These are phyloP conservation scores for Festucalex cinctus DNA, from an alignment of 2,113 vertebrate genomes.

Conservation along the genomic window DNA sequence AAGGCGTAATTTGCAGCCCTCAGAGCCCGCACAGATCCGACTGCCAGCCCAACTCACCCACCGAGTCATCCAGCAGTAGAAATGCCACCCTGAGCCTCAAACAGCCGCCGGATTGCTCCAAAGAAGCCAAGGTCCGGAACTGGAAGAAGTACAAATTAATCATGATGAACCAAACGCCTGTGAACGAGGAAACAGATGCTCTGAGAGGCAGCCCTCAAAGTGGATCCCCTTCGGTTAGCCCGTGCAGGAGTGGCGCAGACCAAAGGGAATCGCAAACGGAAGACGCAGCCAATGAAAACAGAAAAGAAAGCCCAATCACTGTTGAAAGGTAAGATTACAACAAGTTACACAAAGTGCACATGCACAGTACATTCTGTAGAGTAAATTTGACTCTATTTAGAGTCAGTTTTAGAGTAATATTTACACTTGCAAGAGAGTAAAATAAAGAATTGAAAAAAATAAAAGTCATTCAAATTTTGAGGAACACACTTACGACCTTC, in stretches of 20 bases:
- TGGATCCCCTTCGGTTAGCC: constrained; percentile 53
- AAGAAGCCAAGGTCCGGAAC: constrained; percentile 86
- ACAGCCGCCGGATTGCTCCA: constrained; percentile 71
- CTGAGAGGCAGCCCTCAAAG: constrained; percentile 61
- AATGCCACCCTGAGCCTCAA: constrained; percentile 79
- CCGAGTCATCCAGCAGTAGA: constrained; percentile 93
- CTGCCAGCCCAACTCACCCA: constrained; percentile 96
- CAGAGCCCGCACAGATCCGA: constrained; percentile 92
- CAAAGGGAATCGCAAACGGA: constrained; percentile 29
- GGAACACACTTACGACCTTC: too few relatives aligned
- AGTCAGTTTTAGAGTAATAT: too few relatives aligned
- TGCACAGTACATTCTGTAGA: too few relatives aligned
- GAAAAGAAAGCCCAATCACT: constrained; percentile 56
- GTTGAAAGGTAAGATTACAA: constrained; percentile 58
- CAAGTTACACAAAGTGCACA: not conserved
- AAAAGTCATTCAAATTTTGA: too few relatives aligned
- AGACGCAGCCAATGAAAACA: constrained; percentile 28
- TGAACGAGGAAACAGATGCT: constrained; percentile 70
- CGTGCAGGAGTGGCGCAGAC: constrained; percentile 11
- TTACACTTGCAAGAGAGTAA: too few relatives aligned
- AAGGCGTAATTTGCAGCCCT: constrained; percentile 83
- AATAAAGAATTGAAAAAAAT: too few relatives aligned
- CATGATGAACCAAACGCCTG: constrained; percentile 83
- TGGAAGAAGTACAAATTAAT: constrained; percentile 99
- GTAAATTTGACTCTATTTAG: too few relatives aligned